Conservation (phyloP, 2,797 vertebrate genomes). For the Borostomias antarcticus region DNA sequence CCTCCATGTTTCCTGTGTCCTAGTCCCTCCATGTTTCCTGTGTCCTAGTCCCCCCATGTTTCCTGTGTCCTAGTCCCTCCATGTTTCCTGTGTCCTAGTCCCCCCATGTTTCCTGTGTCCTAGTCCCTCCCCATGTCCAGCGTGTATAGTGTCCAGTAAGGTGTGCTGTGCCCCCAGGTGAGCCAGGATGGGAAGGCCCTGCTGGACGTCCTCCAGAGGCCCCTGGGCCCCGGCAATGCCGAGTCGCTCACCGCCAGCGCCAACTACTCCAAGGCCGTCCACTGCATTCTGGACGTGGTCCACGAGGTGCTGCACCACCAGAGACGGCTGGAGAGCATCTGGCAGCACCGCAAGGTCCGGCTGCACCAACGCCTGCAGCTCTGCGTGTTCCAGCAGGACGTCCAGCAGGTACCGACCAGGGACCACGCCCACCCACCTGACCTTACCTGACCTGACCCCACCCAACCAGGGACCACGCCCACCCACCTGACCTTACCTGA, state of each 20-base stretch:
- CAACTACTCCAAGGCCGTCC: conserved; percentile 98
- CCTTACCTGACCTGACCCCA: too few relatives aligned
- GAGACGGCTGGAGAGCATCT: conserved; percentile 93
- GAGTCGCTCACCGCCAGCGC: conserved; percentile 97
- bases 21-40: not conserved
- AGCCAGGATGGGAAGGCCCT: conserved; percentile 98
- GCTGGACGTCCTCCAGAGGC: conserved; percentile 94
- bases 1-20: too few relatives aligned
- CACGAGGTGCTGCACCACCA: conserved; percentile 97
- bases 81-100: not conserved
- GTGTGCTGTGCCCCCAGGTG: conserved; percentile 85
- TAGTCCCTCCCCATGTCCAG: not conserved
- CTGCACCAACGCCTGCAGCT: conserved; percentile 97
- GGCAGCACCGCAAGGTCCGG: conserved; percentile 96
- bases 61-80: not conserved
- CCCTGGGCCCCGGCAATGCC: conserved; percentile 92
- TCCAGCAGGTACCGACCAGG: conserved; percentile 87
- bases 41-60: not conserved
- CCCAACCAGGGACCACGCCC: too few relatives aligned
- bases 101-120: not conserved
- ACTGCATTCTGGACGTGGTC: conserved; percentile 91
- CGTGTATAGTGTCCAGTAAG: too few relatives aligned
- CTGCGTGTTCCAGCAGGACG: conserved; percentile 98
- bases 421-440: too few relatives aligned
- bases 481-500: too few relatives aligned